phyloP scores from a whole-genome alignment of 2,888 invertebrate species.

The Ennomos erosarius region DNA sequence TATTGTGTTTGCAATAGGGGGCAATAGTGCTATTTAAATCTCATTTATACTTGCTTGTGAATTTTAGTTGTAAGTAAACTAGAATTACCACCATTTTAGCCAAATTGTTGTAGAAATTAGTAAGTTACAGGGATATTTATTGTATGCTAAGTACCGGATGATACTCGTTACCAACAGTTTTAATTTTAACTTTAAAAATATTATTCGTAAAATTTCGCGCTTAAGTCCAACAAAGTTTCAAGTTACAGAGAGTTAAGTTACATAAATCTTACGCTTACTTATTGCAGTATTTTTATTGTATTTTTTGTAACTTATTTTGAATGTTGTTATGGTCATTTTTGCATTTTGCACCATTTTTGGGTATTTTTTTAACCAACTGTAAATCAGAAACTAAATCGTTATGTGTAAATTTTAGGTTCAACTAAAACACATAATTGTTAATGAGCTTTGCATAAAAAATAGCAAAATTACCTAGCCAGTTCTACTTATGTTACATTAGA shows the following conservation, averaged over 20 bases:
- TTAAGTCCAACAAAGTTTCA: constrained; percentile 52
- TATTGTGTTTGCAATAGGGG: constrained; percentile 14
- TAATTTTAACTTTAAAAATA: constrained; percentile 28
- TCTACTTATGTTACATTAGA: no score
- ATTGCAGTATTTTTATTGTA: constrained; percentile 33
- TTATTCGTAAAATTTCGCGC: constrained; percentile 9
- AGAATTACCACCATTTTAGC: constrained; percentile 50
- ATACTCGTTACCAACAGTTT: constrained; percentile 69
- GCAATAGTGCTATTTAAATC: constrained; percentile 4
- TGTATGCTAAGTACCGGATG: constrained; percentile 56
- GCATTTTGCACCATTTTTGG: no score
- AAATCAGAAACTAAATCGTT: no score
- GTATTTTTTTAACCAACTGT: no score
- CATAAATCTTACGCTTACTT: constrained; percentile 58
- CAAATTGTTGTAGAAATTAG: constrained; percentile 64
- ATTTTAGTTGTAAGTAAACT: constrained; percentile 17
- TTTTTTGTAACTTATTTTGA: constrained; percentile 14
- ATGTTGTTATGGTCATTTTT: constrained; percentile 6
- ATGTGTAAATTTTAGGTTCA: no score
- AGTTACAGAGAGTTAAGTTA: constrained; percentile 59
- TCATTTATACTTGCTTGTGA: constrained; percentile 2
- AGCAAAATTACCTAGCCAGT: no score
- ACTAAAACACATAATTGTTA: no score
- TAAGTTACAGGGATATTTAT: constrained; percentile 80
- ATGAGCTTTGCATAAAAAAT: no score